Conservation (phyloP, 2,888 invertebrate species). For the Bhutanitis thaidina region DNA sequence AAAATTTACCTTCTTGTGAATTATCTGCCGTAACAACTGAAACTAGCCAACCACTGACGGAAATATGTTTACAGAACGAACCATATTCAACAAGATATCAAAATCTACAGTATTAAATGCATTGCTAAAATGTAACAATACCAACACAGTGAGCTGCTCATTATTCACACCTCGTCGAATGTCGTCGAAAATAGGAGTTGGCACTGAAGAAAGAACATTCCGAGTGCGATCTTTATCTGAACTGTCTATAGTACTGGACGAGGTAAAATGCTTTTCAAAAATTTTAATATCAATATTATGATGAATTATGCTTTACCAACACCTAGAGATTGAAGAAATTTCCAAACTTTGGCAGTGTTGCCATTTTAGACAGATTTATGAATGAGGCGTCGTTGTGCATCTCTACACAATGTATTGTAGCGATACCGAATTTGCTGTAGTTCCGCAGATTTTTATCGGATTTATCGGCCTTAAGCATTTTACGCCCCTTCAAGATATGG, state of each 20-base stretch:
- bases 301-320: background rate
- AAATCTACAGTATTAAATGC: too few relatives aligned
- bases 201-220: background rate
- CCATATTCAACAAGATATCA: too few relatives aligned
- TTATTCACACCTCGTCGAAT: too few relatives aligned
- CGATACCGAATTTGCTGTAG: background rate
- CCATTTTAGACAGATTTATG: slow-evolving; percentile 2
- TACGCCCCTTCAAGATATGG: too few relatives aligned
- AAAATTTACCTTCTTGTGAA: too few relatives aligned
- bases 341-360: background rate
- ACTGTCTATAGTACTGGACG: background rate
- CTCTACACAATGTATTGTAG: background rate
- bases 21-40: too few relatives aligned
- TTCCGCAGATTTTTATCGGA: background rate
- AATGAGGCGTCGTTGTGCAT: slow-evolving; percentile 4
- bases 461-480: background rate
- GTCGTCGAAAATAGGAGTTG: background rate
- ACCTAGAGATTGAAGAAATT: background rate
- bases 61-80: too few relatives aligned
- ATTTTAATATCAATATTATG: background rate
- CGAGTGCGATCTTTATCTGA: background rate
- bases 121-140: too few relatives aligned
- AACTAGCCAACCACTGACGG: too few relatives aligned
- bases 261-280: background rate
- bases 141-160: too few relatives aligned